Evolutionary conservation across 92 coral and sea anemone genomes (phyloP).

Genomic region (Porites lobata): DNA sequence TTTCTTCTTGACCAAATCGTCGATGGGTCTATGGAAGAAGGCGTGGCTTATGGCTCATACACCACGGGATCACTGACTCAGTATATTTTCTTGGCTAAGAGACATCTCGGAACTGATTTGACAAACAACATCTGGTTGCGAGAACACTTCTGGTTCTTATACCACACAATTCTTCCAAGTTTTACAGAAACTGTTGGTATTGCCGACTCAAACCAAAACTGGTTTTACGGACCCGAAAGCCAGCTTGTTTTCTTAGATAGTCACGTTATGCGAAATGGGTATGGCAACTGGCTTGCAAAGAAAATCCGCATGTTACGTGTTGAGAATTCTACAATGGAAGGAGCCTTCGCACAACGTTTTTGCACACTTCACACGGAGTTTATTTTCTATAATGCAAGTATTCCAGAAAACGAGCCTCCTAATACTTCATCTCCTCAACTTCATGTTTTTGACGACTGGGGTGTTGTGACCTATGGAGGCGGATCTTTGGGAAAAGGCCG

Average conservation of each 20-base stretch:
- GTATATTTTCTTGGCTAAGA: constrained; percentile 80
- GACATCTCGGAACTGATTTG: constrained; percentile 76
- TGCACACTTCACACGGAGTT: constrained; percentile 84
- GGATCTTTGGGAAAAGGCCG: constrained; percentile 16
- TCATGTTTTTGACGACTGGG: constrained; percentile 95
- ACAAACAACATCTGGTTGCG: constrained; percentile 78
- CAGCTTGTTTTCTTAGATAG: constrained; percentile 89
- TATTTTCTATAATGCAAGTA: constrained; percentile 74
- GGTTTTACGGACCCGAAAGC: constrained; percentile 97
- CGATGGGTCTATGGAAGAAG: constrained; percentile 94
- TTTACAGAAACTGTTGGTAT: constrained; percentile 86
- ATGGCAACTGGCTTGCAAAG: constrained; percentile 91
- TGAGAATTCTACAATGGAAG: not conserved
- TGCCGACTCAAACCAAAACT: constrained; percentile 84
- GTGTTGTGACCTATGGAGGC: constrained; percentile 81
- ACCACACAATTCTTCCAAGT: constrained; percentile 88
- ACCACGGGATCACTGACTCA: constrained; percentile 90
- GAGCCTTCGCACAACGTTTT: constrained; percentile 31
- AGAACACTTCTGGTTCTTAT: constrained; percentile 86
- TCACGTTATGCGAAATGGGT: constrained; percentile 79
- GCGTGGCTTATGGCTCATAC: constrained; percentile 92
- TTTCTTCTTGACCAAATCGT: constrained; percentile 76
- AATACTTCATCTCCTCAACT: constrained; percentile 42
- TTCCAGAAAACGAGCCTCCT: constrained; percentile 51
- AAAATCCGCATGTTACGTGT: constrained; percentile 53